Conservation (phyloP, 1,140 invertebrate species). For the Aleiodes sp. region DNA sequence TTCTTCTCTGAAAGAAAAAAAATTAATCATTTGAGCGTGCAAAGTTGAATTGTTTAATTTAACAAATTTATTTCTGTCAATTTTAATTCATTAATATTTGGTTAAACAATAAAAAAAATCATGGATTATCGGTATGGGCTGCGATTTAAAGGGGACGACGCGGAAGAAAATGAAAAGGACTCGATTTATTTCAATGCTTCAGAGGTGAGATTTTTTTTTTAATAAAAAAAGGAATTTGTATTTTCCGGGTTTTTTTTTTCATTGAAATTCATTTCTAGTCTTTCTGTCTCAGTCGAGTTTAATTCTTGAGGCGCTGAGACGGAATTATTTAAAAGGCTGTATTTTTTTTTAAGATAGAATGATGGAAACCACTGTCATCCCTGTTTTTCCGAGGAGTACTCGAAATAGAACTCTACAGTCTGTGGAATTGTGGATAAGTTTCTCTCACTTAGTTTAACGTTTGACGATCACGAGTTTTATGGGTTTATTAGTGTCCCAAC, state of each 20-base stretch:
- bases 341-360: background rate
- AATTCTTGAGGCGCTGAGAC: background rate
- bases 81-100: background rate
- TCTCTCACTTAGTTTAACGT: constrained; percentile 2
- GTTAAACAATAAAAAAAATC: background rate
- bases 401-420: background rate
- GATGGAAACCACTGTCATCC: background rate
- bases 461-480: background rate
- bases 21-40: no score
- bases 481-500: background rate
- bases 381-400: background rate
- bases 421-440: background rate
- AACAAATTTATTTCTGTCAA: background rate
- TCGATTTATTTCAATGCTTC: background rate
- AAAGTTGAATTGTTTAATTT: no score
- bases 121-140: constrained; percentile 38
- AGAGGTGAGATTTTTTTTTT: constrained; percentile 24
- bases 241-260: no score
- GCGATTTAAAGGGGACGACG: constrained; percentile 29
- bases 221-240: background rate
- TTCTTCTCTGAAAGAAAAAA: background rate
- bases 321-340: background rate
- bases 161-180: constrained; percentile 33
- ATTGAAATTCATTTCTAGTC: no score
- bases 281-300: no score